Evolutionary conservation across 2,888 invertebrate genomes (phyloP), one percentile per base, ranked within the genome.

Genomic region (Nemotelus pantherinus): DNA sequence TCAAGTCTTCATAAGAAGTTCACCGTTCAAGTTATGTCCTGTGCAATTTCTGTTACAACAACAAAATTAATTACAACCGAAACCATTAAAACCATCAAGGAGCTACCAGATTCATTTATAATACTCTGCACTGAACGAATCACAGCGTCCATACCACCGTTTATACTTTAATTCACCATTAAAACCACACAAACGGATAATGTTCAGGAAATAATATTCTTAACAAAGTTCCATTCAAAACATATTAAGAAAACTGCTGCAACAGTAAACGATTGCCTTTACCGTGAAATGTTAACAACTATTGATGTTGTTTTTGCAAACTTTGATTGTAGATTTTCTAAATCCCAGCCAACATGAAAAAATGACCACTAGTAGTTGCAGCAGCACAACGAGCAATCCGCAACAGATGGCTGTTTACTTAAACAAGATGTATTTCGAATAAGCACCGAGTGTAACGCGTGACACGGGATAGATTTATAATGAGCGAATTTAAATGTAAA

Each of bases 191-290:
- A 65, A 68, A 41, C 68, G 50, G 68, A 68, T 68, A 68, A 50
- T 68, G 68, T 68, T 68, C 68, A 68, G 68, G 68, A 68, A 68
- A 50, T 68, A 68, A 68, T 50, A 53, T 68, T 68, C 68, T 68
- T 68, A 68, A 68, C 68, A 68, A 68, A 53, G 53, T 39, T 50
- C 53, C 43, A 68, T 68, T 68, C 68, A 68, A 68, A 68, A 68
- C 68, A 68, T 53, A 68, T 68, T 68, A 68, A 48, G 44, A 50
- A 68, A 68, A 25, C 25, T 25, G 3, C 53, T 2, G 48, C 25
- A 68, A 50, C 25, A 63, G 39, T 44, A 68, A 4, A 68, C 25
- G 68, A 63, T 68, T 68, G 68, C 45, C 50, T 68, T 68, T 44
- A 2, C 41, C 2, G 68, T 44, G 50, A 68, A 44, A 68, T 68